phyloP scores from a whole-genome alignment of 2,113 vertebrate genomes.

The Labrus mixtus region DNA sequence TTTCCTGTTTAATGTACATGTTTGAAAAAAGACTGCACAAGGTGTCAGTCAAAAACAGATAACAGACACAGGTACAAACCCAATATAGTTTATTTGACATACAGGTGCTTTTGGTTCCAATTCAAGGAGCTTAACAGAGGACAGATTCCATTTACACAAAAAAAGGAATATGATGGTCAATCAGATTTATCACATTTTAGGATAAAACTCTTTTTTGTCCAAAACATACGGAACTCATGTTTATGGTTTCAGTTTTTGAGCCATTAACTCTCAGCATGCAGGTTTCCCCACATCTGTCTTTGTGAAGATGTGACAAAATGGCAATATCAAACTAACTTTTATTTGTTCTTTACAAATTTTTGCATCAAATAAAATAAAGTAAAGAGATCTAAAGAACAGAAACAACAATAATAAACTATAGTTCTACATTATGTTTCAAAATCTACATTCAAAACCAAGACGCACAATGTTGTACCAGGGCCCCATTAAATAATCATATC shows the following conservation, averaged over 20 bases:
- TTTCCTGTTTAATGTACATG: neutral
- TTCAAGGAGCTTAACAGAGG: slow-evolving; percentile 80
- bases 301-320: slow-evolving; percentile 53
- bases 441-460: slow-evolving; percentile 85
- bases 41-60: neutral
- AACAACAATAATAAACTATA: slow-evolving; percentile 80
- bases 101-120: slow-evolving; percentile 82
- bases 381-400: slow-evolving; percentile 77
- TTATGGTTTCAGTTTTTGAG: slow-evolving; percentile 70
- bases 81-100: slow-evolving; percentile 88
- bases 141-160: slow-evolving; percentile 77
- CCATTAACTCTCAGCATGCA: slow-evolving; percentile 60
- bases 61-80: slow-evolving; percentile 77
- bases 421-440: slow-evolving; percentile 83
- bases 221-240: slow-evolving; percentile 60
- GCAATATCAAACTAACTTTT: slow-evolving; percentile 52
- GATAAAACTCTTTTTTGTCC: slow-evolving; percentile 61
- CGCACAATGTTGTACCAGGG: slow-evolving; percentile 74
- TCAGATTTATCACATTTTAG: slow-evolving; percentile 50
- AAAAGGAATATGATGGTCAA: slow-evolving; percentile 63
- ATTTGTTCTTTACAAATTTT: slow-evolving; percentile 65
- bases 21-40: neutral
- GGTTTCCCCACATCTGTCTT: slow-evolving; percentile 44
- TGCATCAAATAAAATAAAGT: slow-evolving; percentile 65
- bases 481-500: slow-evolving; percentile 79